Base-by-base conservation (phyloP, 2,797 vertebrate species). In the Peromyscus eremicus region DNA sequence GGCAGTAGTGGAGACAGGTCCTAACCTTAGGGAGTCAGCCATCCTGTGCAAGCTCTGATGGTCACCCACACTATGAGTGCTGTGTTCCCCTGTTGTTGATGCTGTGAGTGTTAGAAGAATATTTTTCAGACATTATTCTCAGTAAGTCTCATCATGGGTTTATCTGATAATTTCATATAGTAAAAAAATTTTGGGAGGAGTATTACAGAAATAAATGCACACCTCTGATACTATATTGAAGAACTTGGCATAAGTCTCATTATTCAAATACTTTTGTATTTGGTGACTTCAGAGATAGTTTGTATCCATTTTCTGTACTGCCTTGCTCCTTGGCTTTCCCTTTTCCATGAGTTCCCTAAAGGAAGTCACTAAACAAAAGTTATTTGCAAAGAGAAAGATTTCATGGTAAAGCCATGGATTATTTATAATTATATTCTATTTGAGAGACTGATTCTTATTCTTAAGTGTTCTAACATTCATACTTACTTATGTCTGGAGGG, bases 181-280 rank as follows among this genome's bases (percentile, higher is more conserved):
- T 49, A 43, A 49, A 11, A 9, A 49, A 32, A 49, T 52, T 5
- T 9, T 14, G 2, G 13, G 10, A 77, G 29, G 0, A 32, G 0
- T 8, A 9, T 49, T 3, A 32, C 2, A 32, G 27, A 13, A 76
- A 32, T 76, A 7, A 49, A 46, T 49, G 13, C 3, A 8, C 2
- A 52, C 52, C 32, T 77, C 14, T 52, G 6, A 52, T 19, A 11
- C 1, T 5, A 8, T 2, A 5, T n/a, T 12, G 0, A 17, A 6
- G 17, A 12, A 19, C 1, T n/a, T 55, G 2, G 0, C 25, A 19
- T 49, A 16, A 17, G 6, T 52, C 7, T 4, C 14, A 0, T 49
- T 77, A 49, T 29, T 19, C 16, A 34, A 2, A 0, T 34, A 52
- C 9, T 34, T 52, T 79, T 32, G 17, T 52, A 29, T 5, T 19